Percentiles rank a stretch among this genome's conserved stretches.
Evolutionary conservation across 2,888 invertebrate species (phyloP).

Genomic region (Pandemis corylana): DNA sequence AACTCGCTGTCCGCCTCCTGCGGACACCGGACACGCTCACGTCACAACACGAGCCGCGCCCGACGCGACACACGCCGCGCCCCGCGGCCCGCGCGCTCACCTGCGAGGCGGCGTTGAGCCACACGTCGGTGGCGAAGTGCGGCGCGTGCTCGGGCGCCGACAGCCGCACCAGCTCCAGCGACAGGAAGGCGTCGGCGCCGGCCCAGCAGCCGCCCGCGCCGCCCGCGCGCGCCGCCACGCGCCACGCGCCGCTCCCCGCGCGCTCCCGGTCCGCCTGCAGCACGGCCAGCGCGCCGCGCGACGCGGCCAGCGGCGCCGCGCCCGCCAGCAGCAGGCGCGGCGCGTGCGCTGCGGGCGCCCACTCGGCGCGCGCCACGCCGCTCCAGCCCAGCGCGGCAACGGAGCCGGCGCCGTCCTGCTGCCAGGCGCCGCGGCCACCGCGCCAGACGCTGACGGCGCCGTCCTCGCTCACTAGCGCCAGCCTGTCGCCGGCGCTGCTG

Average conservation of each 20-base stretch:
- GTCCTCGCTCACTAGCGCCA: slow-evolving; percentile 56
- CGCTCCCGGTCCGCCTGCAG: background rate
- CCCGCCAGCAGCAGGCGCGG: slow-evolving; percentile 64
- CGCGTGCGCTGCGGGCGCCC: slow-evolving; percentile 47
- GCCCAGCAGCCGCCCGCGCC: slow-evolving; percentile 60
- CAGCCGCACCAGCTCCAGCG: slow-evolving; percentile 60
- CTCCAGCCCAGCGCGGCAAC: slow-evolving; percentile 54
- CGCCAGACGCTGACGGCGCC: slow-evolving; percentile 50
- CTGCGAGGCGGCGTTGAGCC: slow-evolving; percentile 70
- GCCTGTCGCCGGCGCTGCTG: slow-evolving; percentile 43
- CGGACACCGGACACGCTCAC: background rate
- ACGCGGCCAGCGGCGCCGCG: slow-evolving; percentile 56
- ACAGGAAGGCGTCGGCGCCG: slow-evolving; percentile 56
- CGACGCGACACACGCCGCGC: no score
- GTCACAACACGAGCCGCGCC: background rate
- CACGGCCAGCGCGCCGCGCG: slow-evolving; percentile 27
- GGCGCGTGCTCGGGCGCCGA: slow-evolving; percentile 59
- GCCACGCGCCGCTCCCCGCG: slow-evolving; percentile 10
- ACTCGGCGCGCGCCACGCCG: slow-evolving; percentile 51
- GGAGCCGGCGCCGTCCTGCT: slow-evolving; percentile 29
- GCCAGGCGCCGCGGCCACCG: slow-evolving; percentile 20
- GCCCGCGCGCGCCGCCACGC: slow-evolving; percentile 44
- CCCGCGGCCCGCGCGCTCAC: slow-evolving; percentile 45
- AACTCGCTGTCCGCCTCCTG: slow-evolving; percentile 71
- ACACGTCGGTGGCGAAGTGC: slow-evolving; percentile 59